Conservation (phyloP, 2,113 vertebrate species). For the Oreocharis arfaki region DNA sequence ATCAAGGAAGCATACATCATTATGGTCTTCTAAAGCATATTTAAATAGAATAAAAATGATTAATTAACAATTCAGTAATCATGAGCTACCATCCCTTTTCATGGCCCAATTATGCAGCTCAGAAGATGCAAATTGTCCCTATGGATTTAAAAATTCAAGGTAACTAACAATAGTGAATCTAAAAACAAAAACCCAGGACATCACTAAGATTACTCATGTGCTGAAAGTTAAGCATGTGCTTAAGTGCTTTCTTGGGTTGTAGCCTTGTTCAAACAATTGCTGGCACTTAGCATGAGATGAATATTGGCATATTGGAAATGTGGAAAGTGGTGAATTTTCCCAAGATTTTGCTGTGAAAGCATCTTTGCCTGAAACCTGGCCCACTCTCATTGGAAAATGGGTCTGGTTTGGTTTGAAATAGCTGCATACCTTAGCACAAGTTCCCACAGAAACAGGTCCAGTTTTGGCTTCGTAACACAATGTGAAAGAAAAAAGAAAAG, state of each 20-base stretch:
- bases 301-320: constrained; percentile 42
- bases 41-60: constrained; percentile 64
- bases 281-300: neutral
- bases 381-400: constrained; percentile 44
- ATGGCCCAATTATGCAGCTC: constrained; percentile 5
- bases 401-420: constrained; percentile 54
- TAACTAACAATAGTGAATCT: neutral
- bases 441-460: constrained; percentile 55
- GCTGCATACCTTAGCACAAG: constrained; percentile 61
- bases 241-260: constrained; percentile 26
- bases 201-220: neutral
- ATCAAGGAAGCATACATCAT: constrained; percentile 60
- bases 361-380: constrained; percentile 58
- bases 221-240: constrained; percentile 41
- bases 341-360: constrained; percentile 58
- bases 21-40: constrained; percentile 41
- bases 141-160: neutral
- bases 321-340: constrained; percentile 52
- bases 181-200: neutral
- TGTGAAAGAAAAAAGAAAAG: neutral
- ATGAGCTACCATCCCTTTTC: constrained; percentile 25
- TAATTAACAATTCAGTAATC: constrained; percentile 53
- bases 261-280: neutral
- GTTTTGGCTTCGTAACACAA: constrained; percentile 5
- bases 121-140: constrained; percentile 11